phyloP scores from a whole-genome alignment of 2,113 vertebrate species.

The Tachycineta bicolor region DNA sequence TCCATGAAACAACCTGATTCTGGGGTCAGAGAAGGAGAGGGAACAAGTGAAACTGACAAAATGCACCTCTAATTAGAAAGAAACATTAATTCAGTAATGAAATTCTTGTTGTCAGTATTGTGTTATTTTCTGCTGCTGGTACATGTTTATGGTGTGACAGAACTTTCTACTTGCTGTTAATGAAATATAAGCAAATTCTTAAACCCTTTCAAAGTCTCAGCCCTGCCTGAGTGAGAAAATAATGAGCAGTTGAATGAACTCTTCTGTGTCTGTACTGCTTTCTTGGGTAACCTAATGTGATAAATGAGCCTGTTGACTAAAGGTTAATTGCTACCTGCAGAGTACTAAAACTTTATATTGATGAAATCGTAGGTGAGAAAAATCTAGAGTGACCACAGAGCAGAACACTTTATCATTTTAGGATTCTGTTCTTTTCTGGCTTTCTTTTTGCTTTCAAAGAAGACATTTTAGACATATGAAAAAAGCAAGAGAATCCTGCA shows the following conservation, averaged over 20 bases:
- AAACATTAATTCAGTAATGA: not conserved
- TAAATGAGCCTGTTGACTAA: conserved; percentile 17
- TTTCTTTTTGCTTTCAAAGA: not conserved
- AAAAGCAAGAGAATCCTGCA: not conserved
- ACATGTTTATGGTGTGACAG: not conserved
- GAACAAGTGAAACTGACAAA: not conserved
- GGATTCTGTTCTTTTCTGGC: not conserved
- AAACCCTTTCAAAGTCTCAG: not conserved
- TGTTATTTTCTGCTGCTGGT: not conserved
- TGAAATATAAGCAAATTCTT: not conserved
- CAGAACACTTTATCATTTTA: not conserved
- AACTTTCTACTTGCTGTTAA: not conserved
- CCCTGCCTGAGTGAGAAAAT: not conserved
- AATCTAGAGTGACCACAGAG: not conserved
- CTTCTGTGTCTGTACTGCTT: not conserved
- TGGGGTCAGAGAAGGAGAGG: not conserved
- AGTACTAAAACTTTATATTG: not conserved
- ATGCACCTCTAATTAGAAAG: not conserved
- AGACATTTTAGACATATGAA: not conserved
- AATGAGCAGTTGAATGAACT: not conserved
- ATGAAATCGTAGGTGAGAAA: conserved; percentile 3
- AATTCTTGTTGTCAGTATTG: not conserved
- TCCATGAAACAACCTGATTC: not conserved
- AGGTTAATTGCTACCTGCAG: conserved; percentile 7
- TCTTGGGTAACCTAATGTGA: not conserved